Evolutionary conservation across 2,113 vertebrate species (phyloP), one percentile per base, ranked within the genome.

Genomic region (Jaculus jaculus): DNA sequence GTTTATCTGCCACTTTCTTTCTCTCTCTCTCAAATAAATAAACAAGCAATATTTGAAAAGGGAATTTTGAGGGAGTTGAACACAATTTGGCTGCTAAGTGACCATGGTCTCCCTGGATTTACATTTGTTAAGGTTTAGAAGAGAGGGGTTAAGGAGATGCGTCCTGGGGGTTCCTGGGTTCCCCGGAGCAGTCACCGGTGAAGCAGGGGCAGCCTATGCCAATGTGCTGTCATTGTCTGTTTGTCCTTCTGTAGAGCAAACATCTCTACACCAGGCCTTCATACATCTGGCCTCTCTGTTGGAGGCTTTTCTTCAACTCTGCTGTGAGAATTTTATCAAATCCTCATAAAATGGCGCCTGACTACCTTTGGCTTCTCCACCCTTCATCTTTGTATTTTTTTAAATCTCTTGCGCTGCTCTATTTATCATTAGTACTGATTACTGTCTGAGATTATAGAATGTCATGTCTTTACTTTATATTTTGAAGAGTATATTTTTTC

Each of bases 71-170:
- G 20, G 60, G 12, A 85, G 23, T n/a, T 85, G 37, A 69, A 83
- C 7, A n/a, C 71, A 82, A 24, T 89, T 30, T 60, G 37, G n/a
- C 37, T 80, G 68, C 37, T 84, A 69, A 69, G 30, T 65, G 61
- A 81, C 54, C 47, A 34, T 95, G 26, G 24, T 77, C 66, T 71
- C 92, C 75, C 10, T 77, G 34, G 74, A 47, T 74, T 89, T 81
- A 54, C 13, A 79, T 75, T 80, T 81, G 42, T 85, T 71, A 84
- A 30, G 12, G n/a, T 42, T 89, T 21, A 84, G 51, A 91, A 54
- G 51, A 68, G 28, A 87, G 42, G 12, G 2, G 12, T 32, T 73
- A 30, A 11, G 18, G 54, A 71, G 23, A 63, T 32, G 12, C 42
- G 15, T 74, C 61, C 51, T 34, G 32, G 74, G 39, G 54, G 34